These are phyloP conservation scores for Centroberyx gerrardi DNA, from an alignment of 2,797 vertebrate species.

Conservation along the genomic window DNA sequence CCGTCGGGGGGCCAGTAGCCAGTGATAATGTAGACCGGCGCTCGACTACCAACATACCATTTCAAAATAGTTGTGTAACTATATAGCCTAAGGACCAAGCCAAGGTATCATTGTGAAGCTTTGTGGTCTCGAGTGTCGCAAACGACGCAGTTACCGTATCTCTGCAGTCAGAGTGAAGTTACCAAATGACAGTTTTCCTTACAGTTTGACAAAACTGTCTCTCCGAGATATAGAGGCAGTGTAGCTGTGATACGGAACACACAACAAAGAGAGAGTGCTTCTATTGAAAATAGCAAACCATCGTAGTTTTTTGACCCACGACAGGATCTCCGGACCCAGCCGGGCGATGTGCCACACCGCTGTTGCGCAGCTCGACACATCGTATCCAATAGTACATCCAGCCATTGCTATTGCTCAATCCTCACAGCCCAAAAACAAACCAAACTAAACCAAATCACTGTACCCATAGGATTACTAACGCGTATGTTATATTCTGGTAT, in stretches of 20 bases:
- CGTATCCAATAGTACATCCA: slow-evolving; percentile 66
- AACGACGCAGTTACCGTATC: slow-evolving; percentile 59
- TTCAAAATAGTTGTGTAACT: slow-evolving; percentile 78
- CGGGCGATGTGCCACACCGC: slow-evolving; percentile 82
- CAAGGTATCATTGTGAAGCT: slow-evolving; percentile 71
- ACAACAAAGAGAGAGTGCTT: not conserved
- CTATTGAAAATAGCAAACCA: slow-evolving; percentile 22
- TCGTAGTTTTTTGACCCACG: slow-evolving; percentile 47
- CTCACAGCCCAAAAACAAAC: slow-evolving; percentile 41
- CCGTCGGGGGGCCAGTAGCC: slow-evolving; percentile 67
- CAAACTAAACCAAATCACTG: slow-evolving; percentile 29
- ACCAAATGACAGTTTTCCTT: slow-evolving; percentile 72
- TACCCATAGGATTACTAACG: slow-evolving; percentile 27
- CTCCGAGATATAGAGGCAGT: not conserved
- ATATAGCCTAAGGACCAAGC: slow-evolving; percentile 50
- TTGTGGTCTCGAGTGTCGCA: slow-evolving; percentile 76
- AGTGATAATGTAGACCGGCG: slow-evolving; percentile 65
- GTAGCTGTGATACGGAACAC: slow-evolving; percentile 1
- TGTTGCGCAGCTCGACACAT: slow-evolving; percentile 84
- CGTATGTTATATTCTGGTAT: slow-evolving; percentile 6
- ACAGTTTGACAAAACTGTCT: slow-evolving; percentile 36
- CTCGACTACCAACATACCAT: slow-evolving; percentile 62
- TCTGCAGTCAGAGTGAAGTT: slow-evolving; percentile 44
- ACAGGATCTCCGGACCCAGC: slow-evolving; percentile 56
- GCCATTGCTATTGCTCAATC: slow-evolving; percentile 71